Percentiles rank a stretch among this genome's conserved stretches.
Conservation (phyloP, 2,888 invertebrate genomes). For the Mermis nigrescens region DNA sequence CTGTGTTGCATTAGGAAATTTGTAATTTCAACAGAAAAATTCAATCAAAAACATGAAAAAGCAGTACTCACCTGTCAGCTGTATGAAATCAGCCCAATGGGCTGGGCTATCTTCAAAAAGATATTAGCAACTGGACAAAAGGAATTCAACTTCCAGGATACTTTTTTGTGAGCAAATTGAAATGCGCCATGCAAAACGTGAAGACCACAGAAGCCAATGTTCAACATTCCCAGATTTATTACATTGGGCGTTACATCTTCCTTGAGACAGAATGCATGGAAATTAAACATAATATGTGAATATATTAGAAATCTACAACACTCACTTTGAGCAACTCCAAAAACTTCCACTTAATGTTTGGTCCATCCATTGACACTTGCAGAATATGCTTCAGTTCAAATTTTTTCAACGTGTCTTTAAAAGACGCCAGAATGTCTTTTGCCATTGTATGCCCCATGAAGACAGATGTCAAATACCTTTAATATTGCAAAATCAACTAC, state of each 20-base stretch:
- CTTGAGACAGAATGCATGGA: neutral
- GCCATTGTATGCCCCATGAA: conserved; percentile 3
- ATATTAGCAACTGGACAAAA: conserved; percentile 21
- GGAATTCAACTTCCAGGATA: conserved; percentile 18
- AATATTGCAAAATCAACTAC: neutral
- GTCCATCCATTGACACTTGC: conserved; percentile 3
- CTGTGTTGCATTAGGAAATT: no score
- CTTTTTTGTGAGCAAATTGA: conserved; percentile 20
- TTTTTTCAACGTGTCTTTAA: neutral
- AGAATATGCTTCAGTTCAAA: neutral
- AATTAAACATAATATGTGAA: no score
- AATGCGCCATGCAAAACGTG: conserved; percentile 27
- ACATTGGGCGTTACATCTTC: neutral
- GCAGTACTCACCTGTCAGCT: conserved; percentile 10
- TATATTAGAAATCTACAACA: no score
- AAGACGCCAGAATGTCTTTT: neutral
- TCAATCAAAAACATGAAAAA: neutral
- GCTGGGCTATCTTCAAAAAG: conserved; percentile 26
- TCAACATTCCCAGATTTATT: conserved; percentile 15
- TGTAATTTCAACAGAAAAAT: no score
- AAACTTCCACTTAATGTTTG: conserved; percentile 14
- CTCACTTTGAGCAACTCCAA: conserved; percentile 7
- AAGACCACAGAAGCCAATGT: conserved; percentile 26
- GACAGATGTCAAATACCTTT: conserved; percentile 2
- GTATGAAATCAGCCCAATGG: conserved; percentile 20